Evolutionary conservation across 1,140 invertebrate genomes (phyloP).

Genomic region (Plectrocnemia conspersa): DNA sequence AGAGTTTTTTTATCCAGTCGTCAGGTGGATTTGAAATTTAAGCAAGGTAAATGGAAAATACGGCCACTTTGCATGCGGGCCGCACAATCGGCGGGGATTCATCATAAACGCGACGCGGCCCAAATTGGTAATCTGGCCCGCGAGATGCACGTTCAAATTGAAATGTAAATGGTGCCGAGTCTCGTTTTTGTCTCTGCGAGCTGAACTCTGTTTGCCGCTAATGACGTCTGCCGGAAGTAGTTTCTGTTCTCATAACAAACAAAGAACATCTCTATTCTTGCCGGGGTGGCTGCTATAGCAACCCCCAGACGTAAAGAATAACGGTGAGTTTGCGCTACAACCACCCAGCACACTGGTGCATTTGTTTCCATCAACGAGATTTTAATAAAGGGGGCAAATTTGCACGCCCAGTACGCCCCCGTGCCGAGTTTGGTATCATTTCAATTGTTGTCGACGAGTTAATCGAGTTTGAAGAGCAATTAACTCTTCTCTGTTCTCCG

Average conservation of each 20-base stretch:
- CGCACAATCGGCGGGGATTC: background rate
- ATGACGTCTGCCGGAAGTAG: conserved; percentile 7
- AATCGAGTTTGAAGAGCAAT: too few relatives aligned
- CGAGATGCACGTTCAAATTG: conserved; percentile 11
- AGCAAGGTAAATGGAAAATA: background rate
- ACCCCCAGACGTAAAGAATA: background rate
- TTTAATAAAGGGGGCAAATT: conserved; percentile 4
- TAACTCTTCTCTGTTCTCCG: too few relatives aligned
- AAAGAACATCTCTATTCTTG: too few relatives aligned
- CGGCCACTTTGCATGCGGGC: conserved; percentile 7
- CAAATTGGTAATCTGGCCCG: conserved; percentile 1
- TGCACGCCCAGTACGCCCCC: background rate
- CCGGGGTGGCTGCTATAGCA: too few relatives aligned
- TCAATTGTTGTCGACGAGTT: too few relatives aligned
- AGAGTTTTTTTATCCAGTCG: too few relatives aligned
- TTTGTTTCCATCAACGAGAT: background rate
- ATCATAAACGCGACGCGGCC: conserved; percentile 9
- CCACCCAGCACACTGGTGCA: background rate
- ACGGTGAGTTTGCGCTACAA: background rate
- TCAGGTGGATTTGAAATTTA: too few relatives aligned
- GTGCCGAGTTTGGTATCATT: background rate
- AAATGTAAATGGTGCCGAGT: conserved; percentile 14
- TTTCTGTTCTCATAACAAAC: background rate
- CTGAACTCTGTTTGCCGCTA: background rate
- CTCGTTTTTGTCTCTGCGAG: conserved; percentile 11